Conservation (phyloP, 2,797 vertebrate genomes). For the Gymnopithys bicolor region DNA sequence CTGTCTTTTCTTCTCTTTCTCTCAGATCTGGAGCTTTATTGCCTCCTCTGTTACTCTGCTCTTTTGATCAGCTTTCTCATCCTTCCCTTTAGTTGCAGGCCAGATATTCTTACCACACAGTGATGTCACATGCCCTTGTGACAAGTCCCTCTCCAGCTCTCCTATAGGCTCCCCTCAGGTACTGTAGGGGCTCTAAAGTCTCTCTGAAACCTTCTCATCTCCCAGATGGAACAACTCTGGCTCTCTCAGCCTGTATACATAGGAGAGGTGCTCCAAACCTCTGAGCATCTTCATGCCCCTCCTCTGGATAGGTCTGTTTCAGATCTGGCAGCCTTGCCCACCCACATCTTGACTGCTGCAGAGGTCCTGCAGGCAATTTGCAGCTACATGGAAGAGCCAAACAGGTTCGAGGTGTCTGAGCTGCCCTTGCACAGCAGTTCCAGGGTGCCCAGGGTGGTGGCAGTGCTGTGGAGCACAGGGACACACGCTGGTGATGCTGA, state of each 20-base stretch:
- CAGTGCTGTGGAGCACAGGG: neutral
- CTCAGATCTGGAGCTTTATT: conserved; percentile 32
- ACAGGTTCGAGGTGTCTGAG: neutral
- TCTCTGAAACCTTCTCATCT: neutral
- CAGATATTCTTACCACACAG: conserved; percentile 9
- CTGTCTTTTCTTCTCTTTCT: neutral
- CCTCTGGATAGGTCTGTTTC: neutral
- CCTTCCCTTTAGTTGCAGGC: neutral
- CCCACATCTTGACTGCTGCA: neutral
- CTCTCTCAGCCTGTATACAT: neutral
- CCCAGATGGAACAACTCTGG: neutral
- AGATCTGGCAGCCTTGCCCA: neutral
- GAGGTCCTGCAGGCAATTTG: neutral
- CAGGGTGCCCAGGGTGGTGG: fast-evolving
- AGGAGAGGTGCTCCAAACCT: neutral
- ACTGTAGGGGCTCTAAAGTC: neutral
- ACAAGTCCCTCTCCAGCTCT: neutral
- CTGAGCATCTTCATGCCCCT: neutral
- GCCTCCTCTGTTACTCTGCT: conserved; percentile 1
- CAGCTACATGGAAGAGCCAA: neutral
- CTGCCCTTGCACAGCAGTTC: neutral
- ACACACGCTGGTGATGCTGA: fast-evolving
- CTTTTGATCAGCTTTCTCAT: conserved; percentile 56
- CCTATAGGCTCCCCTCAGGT: neutral
- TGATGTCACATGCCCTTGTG: neutral